Evolutionary conservation across 30 jellyfish, hydroid and myxozoan species (phyloP), one percentile per base, ranked within the genome.

Genomic region (Aurelia sp.): DNA sequence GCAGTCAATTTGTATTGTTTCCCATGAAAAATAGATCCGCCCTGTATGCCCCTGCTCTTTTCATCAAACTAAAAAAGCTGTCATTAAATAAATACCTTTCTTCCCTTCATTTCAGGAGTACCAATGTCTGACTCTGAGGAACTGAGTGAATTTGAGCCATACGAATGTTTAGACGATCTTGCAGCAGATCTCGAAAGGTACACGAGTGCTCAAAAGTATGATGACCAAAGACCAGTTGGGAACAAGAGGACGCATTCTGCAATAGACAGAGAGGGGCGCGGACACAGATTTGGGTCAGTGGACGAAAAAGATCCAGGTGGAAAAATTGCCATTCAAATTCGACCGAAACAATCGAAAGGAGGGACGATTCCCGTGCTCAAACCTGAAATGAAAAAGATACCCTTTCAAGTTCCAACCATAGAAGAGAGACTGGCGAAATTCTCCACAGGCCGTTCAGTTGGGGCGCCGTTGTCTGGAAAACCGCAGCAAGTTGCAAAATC

Each of bases 111-210:
- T 44, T 19, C 60, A 78, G 76, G 89, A 64, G 9, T 16, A 55
- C 93, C 44, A 66, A 84, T 84, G 93, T 71, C 93, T 44, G 93
- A 73, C 50, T 58, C 93, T 16, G 93, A 59, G 33, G 69, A 84
- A 24, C 38, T 76, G 74, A 84, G 93, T 74, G 93, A 84, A 62
- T 84, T 84, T 71, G 93, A 84, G 77, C 93, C 93, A 31, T 84
- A 84, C 82, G 88, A 84, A 41, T 72, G 93, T 33, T 84, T 33
- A 21, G 93, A 84, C 68, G 93, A 84, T 63, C 85, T 84, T n/a
- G 93, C 72, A 4, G 93, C 93, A 8, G 93, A 84, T 76, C 88
- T 84, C 20, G 93, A 84, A 63, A 72, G 93, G 61, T 84, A 70
- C 24, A 84, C 93, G 51, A 70, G 53, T 27, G 33, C 93, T 2